Conservation (phyloP, 2,113 vertebrate genomes). For the Tyto alba region DNA sequence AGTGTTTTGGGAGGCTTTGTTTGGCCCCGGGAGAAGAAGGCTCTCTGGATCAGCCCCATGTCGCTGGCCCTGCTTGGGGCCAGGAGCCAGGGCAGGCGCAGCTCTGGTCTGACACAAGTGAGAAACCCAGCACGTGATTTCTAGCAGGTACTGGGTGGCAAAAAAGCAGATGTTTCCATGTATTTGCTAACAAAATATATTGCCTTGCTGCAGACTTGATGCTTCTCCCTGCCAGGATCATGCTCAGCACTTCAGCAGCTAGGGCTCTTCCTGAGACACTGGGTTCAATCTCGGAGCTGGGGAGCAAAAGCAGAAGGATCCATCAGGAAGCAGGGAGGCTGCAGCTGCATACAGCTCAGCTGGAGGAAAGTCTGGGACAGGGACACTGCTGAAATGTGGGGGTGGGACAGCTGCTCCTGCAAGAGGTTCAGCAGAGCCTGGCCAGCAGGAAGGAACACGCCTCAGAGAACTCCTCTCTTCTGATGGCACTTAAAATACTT, state of each 20-base stretch:
- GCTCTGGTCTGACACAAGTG: neutral
- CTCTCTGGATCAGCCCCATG: neutral
- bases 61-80: neutral
- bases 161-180: neutral
- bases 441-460: neutral
- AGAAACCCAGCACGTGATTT: neutral
- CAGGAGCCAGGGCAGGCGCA: neutral
- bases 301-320: neutral
- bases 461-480: neutral
- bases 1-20: neutral
- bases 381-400: rapidly evolving
- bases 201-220: neutral
- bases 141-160: neutral
- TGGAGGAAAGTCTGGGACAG: neutral
- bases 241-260: neutral
- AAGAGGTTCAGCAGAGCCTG: neutral
- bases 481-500: neutral
- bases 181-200: neutral
- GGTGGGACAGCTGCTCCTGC: neutral
- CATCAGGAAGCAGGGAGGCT: neutral
- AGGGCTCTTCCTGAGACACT: neutral
- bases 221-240: neutral
- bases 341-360: neutral
- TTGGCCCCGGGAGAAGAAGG: neutral
- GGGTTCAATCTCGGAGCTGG: neutral